A percentile compares a stretch with the other conserved stretches of the same genome.
Evolutionary conservation across 2,113 vertebrate genomes (phyloP).

Genomic region (Tragelaphus strepsiceros): DNA sequence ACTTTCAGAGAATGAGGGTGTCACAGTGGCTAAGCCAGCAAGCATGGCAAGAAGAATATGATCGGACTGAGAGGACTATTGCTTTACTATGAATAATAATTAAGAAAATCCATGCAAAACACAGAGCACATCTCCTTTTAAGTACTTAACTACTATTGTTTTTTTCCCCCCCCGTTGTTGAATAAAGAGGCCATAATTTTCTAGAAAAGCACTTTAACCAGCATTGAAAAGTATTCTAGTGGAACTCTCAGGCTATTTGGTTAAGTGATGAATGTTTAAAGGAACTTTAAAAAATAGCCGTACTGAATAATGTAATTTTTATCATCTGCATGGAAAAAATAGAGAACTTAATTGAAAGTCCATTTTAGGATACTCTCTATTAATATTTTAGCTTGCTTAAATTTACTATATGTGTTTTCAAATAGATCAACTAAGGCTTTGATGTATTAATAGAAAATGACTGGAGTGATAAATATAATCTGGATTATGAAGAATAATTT

Average conservation of each 20-base stretch:
- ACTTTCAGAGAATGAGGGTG: neutral
- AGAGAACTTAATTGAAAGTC: slow-evolving; percentile 29
- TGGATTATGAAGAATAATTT: neutral
- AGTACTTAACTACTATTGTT: neutral
- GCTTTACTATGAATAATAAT: neutral
- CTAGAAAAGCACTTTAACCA: slow-evolving; percentile 9
- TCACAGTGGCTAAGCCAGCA: neutral
- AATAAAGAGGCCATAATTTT: neutral
- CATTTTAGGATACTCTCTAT: slow-evolving; percentile 14
- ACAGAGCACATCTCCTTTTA: neutral
- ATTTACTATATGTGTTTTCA: neutral
- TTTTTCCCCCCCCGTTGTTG: neutral
- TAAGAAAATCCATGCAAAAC: neutral
- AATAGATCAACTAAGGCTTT: slow-evolving; percentile 13
- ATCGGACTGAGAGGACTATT: neutral
- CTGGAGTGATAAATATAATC: neutral
- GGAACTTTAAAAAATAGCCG: neutral
- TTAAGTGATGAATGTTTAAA: slow-evolving; percentile 28
- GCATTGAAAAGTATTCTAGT: slow-evolving; percentile 30
- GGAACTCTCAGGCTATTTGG: neutral
- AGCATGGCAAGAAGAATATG: neutral
- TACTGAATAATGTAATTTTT: slow-evolving; percentile 36
- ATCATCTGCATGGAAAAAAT: slow-evolving; percentile 22
- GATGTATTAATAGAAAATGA: neutral
- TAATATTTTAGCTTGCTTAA: slow-evolving; percentile 43